Evolutionary conservation across 64 coral and sea anemone species (phyloP).

Genomic region (Astreopora myriophthalma): DNA sequence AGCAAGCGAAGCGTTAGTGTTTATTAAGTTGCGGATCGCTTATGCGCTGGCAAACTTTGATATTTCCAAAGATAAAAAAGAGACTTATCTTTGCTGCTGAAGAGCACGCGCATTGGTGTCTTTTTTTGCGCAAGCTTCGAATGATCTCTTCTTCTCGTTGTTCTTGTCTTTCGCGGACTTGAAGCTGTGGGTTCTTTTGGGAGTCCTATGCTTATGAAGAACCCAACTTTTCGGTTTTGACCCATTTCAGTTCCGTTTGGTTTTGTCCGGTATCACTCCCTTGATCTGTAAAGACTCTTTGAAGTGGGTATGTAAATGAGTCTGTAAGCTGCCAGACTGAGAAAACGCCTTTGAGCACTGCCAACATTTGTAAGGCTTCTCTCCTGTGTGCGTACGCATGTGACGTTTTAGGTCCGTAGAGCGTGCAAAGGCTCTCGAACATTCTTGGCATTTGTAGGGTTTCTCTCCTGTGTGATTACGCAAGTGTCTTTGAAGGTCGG

Average conservation of each 20-base stretch:
- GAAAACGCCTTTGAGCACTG: slow-evolving; percentile 98
- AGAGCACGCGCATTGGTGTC: background rate
- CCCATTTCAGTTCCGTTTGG: slow-evolving; percentile 10
- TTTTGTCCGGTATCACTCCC: slow-evolving; percentile 80
- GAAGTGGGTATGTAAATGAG: slow-evolving; percentile 96
- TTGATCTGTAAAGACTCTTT: slow-evolving; percentile 92
- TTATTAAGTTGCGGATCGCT: background rate
- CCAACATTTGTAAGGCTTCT: slow-evolving; percentile 99
- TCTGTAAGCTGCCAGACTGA: slow-evolving; percentile 93
- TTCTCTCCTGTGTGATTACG: slow-evolving; percentile 99
- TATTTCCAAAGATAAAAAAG: too few relatives aligned
- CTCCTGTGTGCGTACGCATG: slow-evolving; percentile 93
- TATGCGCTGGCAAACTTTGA: background rate
- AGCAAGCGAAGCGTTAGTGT: background rate
- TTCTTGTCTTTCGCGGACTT: background rate
- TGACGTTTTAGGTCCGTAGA: slow-evolving; percentile 96
- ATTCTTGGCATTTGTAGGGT: slow-evolving; percentile 98
- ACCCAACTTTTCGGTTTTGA: background rate
- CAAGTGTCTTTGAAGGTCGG: slow-evolving; percentile 96
- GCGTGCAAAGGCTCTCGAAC: slow-evolving; percentile 93
- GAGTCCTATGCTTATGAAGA: too few relatives aligned
- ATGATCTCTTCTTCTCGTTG: background rate
- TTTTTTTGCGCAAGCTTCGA: background rate
- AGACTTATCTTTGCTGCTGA: background rate
- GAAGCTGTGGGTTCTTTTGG: background rate